Conservation (phyloP, 2,113 vertebrate genomes). For the Engystomops pustulosus region DNA sequence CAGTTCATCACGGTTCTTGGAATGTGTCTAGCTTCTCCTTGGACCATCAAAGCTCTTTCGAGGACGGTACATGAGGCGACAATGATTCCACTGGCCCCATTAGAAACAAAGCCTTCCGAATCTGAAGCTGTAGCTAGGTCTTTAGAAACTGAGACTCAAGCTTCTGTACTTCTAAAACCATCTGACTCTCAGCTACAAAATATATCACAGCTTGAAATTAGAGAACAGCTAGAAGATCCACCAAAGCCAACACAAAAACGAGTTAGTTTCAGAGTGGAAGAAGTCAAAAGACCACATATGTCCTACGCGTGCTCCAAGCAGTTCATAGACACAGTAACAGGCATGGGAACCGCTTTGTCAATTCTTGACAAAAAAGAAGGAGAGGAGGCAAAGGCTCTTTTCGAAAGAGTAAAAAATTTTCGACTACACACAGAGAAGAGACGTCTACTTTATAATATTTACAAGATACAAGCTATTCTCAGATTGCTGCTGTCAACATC, state of each 20-base stretch:
- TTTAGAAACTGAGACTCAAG: neutral
- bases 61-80: slow-evolving; percentile 71
- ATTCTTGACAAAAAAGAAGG: slow-evolving; percentile 73
- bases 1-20: slow-evolving; percentile 78
- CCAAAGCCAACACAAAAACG: neutral
- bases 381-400: slow-evolving; percentile 67
- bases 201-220: neutral
- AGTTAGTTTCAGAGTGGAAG: slow-evolving; percentile 1
- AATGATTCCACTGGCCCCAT: neutral
- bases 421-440: slow-evolving; percentile 76
- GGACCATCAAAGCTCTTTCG: slow-evolving; percentile 79
- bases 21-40: slow-evolving; percentile 82
- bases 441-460: slow-evolving; percentile 78
- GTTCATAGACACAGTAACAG: neutral
- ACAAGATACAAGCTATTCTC: slow-evolving; percentile 75
- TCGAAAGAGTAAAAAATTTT: slow-evolving; percentile 79
- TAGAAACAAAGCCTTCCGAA: neutral
- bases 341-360: neutral
- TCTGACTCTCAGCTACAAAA: neutral
- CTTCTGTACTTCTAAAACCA: neutral
- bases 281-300: neutral
- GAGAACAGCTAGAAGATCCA: neutral
- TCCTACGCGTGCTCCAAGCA: neutral
- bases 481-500: slow-evolving; percentile 73
- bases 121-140: neutral